Conservation (phyloP, 2,797 vertebrate species). For the Podargus strigoides region DNA sequence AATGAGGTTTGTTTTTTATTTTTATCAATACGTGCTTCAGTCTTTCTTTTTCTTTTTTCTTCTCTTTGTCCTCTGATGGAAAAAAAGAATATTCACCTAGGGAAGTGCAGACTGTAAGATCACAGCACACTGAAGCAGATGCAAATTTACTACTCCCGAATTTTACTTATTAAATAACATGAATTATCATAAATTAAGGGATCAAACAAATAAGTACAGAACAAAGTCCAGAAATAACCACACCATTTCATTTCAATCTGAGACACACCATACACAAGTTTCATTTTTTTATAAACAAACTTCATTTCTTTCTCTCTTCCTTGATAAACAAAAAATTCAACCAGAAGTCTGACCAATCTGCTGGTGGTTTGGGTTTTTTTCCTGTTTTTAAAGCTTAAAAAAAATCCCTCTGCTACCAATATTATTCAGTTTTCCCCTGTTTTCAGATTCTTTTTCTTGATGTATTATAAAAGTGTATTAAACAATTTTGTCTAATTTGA, state of each 20-base stretch:
- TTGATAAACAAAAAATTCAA: neutral
- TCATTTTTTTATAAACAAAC: neutral
- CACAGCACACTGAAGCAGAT: neutral
- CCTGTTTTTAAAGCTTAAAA: neutral
- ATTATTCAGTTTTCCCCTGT: neutral
- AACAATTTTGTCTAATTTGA: neutral
- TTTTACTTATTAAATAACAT: neutral
- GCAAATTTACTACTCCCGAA: neutral
- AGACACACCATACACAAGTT: neutral
- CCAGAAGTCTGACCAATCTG: neutral
- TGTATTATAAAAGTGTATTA: neutral
- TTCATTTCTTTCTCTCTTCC: neutral
- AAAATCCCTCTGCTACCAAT: fast-evolving
- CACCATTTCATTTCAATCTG: neutral
- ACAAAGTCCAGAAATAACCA: neutral
- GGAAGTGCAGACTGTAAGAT: neutral
- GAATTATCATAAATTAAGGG: neutral
- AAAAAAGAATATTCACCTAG: neutral
- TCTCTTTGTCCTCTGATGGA: neutral
- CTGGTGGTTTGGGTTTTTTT: neutral
- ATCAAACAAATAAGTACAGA: neutral
- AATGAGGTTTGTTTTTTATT: neutral
- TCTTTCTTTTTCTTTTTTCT: neutral
- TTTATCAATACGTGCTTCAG: neutral
- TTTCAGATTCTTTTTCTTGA: neutral